These are phyloP conservation scores for Mythimna albipuncta DNA, from an alignment of 2,888 invertebrate species.

Conservation along the genomic window DNA sequence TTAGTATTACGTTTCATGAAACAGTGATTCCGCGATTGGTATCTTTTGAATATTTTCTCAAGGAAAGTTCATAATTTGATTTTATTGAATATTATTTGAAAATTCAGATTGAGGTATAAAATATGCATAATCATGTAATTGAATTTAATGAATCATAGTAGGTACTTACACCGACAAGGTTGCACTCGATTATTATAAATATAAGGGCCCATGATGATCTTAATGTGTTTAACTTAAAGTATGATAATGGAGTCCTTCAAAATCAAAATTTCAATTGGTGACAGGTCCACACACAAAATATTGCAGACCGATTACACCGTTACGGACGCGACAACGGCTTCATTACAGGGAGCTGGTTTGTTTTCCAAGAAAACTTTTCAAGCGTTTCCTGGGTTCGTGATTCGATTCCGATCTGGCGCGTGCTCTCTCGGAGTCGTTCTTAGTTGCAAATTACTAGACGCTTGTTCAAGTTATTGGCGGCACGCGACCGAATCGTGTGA, in stretches of 20 bases:
- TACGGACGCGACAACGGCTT: conserved; percentile 71
- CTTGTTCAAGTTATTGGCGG: conserved; percentile 74
- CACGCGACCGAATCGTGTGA: conserved; percentile 78
- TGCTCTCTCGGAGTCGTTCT: conserved; percentile 73
- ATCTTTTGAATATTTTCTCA: conserved; percentile 48
- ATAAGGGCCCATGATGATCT: conserved; percentile 4
- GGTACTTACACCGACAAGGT: conserved; percentile 10
- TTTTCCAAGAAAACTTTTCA: conserved; percentile 73
- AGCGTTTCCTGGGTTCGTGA: conserved; percentile 82
- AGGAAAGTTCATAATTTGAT: conserved; percentile 43
- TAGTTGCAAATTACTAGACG: conserved; percentile 79
- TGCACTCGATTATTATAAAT: conserved; percentile 18
- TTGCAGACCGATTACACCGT: conserved; percentile 51
- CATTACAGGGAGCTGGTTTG: conserved; percentile 75
- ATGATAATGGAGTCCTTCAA: neutral
- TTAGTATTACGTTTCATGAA: conserved; percentile 46
- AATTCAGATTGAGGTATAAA: conserved; percentile 34
- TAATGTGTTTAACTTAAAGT: conserved; percentile 1
- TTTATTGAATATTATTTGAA: conserved; percentile 40
- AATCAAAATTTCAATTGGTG: conserved; percentile 38
- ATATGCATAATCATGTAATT: neutral
- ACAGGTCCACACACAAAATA: conserved; percentile 35
- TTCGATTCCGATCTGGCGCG: conserved; percentile 81
- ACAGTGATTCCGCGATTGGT: conserved; percentile 30
- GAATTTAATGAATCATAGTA: conserved; percentile 3